phyloP scores from a whole-genome alignment of 2,797 vertebrate genomes.

The Delichon dasypus region DNA sequence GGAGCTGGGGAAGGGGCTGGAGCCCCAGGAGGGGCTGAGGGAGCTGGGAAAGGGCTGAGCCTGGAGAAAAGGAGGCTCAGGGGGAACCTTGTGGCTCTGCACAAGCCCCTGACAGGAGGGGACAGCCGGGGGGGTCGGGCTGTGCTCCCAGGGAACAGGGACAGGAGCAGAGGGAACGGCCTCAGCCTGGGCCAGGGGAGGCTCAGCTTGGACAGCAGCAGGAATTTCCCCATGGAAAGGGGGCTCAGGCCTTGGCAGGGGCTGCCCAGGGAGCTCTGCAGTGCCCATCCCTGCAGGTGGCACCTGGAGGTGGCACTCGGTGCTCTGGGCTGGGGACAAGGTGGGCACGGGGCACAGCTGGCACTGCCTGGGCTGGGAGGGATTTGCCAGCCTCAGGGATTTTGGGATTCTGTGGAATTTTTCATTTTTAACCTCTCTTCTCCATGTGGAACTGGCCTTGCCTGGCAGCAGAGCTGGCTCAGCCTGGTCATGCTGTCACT shows the following conservation, averaged over 20 bases:
- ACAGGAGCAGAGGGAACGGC: too few relatives aligned
- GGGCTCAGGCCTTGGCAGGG: neutral
- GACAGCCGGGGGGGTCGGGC: too few relatives aligned
- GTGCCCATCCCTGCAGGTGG: neutral
- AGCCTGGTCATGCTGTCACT: neutral
- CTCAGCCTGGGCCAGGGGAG: too few relatives aligned
- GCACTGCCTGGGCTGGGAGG: accelerated
- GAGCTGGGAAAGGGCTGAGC: too few relatives aligned
- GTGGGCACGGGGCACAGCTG: neutral
- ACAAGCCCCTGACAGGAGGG: too few relatives aligned
- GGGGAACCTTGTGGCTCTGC: too few relatives aligned
- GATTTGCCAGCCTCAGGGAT: neutral
- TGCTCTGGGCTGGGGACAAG: neutral
- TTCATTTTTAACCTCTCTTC: neutral
- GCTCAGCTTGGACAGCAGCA: too few relatives aligned
- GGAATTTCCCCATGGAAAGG: too few relatives aligned
- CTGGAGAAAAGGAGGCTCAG: too few relatives aligned
- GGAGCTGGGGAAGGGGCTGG: too few relatives aligned
- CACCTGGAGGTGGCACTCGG: neutral
- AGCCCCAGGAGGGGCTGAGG: too few relatives aligned
- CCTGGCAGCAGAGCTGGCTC: neutral
- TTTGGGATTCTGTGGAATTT: neutral
- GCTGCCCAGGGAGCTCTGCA: neutral
- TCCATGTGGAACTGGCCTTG: neutral
- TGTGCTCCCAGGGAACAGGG: too few relatives aligned